Conservation (phyloP, 2,888 invertebrate species). For the Dendrolimus pini region DNA sequence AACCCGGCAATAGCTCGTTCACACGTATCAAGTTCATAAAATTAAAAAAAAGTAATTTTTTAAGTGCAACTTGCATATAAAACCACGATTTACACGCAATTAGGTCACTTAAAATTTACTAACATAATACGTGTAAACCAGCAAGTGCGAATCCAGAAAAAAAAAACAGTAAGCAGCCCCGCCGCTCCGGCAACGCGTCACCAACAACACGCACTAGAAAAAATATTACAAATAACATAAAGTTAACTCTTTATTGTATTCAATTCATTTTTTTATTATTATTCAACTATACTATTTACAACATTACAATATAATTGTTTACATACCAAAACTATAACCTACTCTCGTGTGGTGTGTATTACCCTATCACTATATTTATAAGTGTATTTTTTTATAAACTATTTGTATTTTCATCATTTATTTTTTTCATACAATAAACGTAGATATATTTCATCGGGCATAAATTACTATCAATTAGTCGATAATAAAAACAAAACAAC, state of each 20-base stretch:
- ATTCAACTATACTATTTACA: constrained; percentile 68
- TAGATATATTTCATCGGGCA: constrained; percentile 64
- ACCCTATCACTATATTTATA: constrained; percentile 72
- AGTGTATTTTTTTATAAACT: constrained; percentile 54
- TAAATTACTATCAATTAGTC: constrained; percentile 74
- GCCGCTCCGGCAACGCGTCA: constrained; percentile 6
- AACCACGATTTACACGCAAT: no score
- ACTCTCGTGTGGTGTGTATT: constrained; percentile 60
- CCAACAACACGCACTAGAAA: constrained; percentile 49
- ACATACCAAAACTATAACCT: constrained; percentile 73
- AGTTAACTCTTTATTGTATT: constrained; percentile 66
- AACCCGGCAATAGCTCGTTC: no score
- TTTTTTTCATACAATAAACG: constrained; percentile 56
- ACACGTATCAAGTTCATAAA: no score
- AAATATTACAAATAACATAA: constrained; percentile 68
- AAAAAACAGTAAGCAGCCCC: no score
- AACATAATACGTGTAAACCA: no score
- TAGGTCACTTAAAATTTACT: no score
- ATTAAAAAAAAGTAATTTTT: no score
- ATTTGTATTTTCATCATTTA: constrained; percentile 69
- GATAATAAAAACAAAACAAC: constrained; percentile 59
- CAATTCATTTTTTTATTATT: constrained; percentile 60
- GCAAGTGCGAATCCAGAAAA: no score
- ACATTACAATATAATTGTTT: constrained; percentile 62
- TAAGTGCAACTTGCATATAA: no score